Base-by-base conservation (phyloP, 2,797 vertebrate genomes). In the Selene dorsalis region DNA sequence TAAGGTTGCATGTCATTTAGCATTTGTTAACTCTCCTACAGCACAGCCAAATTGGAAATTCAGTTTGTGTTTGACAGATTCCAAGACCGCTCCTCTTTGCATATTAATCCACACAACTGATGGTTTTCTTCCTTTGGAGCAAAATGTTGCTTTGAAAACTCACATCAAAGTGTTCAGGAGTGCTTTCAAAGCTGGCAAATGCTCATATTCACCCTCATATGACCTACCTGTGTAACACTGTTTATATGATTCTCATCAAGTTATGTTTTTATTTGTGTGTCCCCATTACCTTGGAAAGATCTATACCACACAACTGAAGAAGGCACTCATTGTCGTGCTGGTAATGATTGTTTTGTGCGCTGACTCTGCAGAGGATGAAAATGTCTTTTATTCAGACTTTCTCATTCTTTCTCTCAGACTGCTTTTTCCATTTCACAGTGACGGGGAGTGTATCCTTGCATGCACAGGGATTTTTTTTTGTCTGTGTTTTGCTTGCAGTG, bases 331-430 rank as follows among this genome's bases (percentile, higher is more conserved):
- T 75, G 52, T 38, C 26, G 65, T 43, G 52, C 59, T 17, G 17
- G 48, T 35, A 61, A 62, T 24, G 4, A 24, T 9, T 84, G 39
- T 63, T 78, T 69, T 76, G 47, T 85, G 57, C 63, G 55, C 73
- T 61, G 75, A 71, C 0, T 26, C 73, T 58, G 50, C 52, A 57
- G 10, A 55, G 43, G 45, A 28, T 63, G 41, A 76, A 80, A 75
- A 74, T 67, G 63, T 67, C 39, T 77, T 35, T 47, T 69, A 28
- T 70, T 79, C 43, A 56, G 69, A 81, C 59, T 38, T 56, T 32
- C 53, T 73, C 24, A 56, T 72, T 83, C 59, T 38, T 56, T 39
- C 53, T 69, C 22, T 73, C 24, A 59, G 84, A 73, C 62, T 13
- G 24, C 39, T 67, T 70, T 32, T 70, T 86, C 22, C 24, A 4